Conservation (phyloP, 92 coral and sea anemone genomes). For the Umimayanthus chanpuru region DNA sequence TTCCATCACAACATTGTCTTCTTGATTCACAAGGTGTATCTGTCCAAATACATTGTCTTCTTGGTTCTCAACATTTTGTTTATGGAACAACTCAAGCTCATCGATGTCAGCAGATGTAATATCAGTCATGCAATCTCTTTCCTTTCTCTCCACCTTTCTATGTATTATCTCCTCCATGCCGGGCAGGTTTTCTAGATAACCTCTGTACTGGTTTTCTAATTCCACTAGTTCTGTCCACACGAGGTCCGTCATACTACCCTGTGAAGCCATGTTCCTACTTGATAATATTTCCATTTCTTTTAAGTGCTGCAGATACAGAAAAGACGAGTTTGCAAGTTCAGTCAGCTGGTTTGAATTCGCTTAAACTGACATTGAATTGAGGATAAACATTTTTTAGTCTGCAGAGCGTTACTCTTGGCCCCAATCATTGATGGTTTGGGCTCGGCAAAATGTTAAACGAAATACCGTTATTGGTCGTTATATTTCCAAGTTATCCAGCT, state of each 20-base stretch:
- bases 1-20: too few relatives aligned
- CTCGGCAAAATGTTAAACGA: too few relatives aligned
- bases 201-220: conserved; percentile 50
- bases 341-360: not conserved
- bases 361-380: not conserved
- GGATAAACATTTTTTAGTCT: not conserved
- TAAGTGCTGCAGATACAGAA: conserved; percentile 5
- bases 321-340: not conserved
- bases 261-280: not conserved
- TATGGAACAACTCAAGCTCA: conserved; percentile 51
- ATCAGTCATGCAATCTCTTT: conserved; percentile 62
- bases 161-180: conserved; percentile 31
- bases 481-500: too few relatives aligned
- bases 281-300: conserved; percentile 7
- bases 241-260: conserved; percentile 62
- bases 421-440: too few relatives aligned
- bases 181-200: conserved; percentile 56
- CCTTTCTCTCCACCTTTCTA: conserved; percentile 46
- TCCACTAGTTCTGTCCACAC: conserved; percentile 60
- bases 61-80: conserved; percentile 35
- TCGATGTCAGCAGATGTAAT: conserved; percentile 57
- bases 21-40: too few relatives aligned
- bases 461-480: too few relatives aligned
- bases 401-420: too few relatives aligned
- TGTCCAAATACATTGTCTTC: not conserved